Conservation (phyloP, 2,797 vertebrate genomes). For the Peromyscus nudipes region DNA sequence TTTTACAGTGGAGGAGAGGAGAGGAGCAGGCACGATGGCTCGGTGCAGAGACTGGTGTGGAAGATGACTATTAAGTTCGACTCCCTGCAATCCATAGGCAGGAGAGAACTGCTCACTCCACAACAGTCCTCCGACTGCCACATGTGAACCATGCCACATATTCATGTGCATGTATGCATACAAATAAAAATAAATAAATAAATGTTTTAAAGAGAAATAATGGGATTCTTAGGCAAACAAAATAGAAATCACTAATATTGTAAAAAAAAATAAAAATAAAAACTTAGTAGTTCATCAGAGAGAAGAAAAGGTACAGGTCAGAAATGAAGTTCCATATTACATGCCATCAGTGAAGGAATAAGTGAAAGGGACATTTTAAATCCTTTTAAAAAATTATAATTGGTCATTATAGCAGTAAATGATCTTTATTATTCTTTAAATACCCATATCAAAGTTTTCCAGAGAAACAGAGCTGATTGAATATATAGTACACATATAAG, state of each 20-base stretch:
- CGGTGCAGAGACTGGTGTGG: neutral
- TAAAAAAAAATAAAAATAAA: neutral
- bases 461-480: neutral
- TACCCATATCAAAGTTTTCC: neutral
- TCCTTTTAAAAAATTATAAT: neutral
- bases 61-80: too few species aligned
- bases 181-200: neutral
- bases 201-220: neutral
- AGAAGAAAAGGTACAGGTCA: neutral
- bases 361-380: neutral
- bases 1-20: neutral
- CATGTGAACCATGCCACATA: neutral
- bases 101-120: neutral
- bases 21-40: neutral
- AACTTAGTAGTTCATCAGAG: neutral
- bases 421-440: neutral
- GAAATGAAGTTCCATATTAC: neutral
- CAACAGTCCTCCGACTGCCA: neutral
- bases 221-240: neutral
- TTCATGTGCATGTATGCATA: accelerated
- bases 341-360: neutral
- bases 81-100: neutral
- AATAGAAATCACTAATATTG: neutral
- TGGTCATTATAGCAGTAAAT: neutral
- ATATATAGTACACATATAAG: neutral